A percentile compares a stretch with the other conserved stretches of the same genome.
Evolutionary conservation across 2,113 vertebrate genomes (phyloP).

Genomic region (Synodontis membranacea): DNA sequence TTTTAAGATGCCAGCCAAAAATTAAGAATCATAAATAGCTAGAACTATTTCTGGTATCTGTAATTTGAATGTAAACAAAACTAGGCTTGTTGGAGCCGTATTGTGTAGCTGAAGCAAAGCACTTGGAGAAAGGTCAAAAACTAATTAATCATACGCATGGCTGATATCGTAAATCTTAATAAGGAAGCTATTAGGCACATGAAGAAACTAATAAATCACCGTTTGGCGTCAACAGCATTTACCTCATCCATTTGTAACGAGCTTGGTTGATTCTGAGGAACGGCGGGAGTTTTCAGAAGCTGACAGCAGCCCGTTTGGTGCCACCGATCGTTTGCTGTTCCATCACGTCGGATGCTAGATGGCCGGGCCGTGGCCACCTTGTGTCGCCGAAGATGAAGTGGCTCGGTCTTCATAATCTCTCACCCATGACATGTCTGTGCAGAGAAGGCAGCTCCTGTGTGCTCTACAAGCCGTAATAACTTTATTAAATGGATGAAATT

Average conservation of each 20-base stretch:
- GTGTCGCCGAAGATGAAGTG: constrained; percentile 38
- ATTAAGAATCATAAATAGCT: neutral
- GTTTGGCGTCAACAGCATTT: constrained; percentile 49
- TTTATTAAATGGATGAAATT: constrained; percentile 38
- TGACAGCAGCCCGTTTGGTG: constrained; percentile 38
- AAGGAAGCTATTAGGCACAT: constrained; percentile 56
- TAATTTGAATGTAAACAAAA: neutral
- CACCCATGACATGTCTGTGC: constrained; percentile 51
- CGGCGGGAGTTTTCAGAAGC: constrained; percentile 41
- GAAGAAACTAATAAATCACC: constrained; percentile 56
- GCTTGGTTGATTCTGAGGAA: constrained; percentile 42
- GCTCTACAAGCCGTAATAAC: constrained; percentile 45
- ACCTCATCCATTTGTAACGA: constrained; percentile 50
- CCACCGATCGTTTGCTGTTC: constrained; percentile 45
- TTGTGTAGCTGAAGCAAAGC: constrained; percentile 35
- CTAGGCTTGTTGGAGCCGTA: neutral
- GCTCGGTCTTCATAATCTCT: constrained; percentile 39
- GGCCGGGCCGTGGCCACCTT: constrained; percentile 40
- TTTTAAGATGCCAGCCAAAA: neutral
- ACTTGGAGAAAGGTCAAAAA: constrained; percentile 33
- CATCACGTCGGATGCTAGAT: constrained; percentile 43
- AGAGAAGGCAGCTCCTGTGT: constrained; percentile 42
- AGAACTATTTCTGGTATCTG: neutral
- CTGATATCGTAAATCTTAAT: constrained; percentile 57
- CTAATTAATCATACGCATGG: constrained; percentile 50